A percentile compares a stretch with the other conserved stretches of the same genome.
These are phyloP conservation scores for Temnothorax longispinosus DNA, from an alignment of 1,140 invertebrate species.

Conservation along the genomic window DNA sequence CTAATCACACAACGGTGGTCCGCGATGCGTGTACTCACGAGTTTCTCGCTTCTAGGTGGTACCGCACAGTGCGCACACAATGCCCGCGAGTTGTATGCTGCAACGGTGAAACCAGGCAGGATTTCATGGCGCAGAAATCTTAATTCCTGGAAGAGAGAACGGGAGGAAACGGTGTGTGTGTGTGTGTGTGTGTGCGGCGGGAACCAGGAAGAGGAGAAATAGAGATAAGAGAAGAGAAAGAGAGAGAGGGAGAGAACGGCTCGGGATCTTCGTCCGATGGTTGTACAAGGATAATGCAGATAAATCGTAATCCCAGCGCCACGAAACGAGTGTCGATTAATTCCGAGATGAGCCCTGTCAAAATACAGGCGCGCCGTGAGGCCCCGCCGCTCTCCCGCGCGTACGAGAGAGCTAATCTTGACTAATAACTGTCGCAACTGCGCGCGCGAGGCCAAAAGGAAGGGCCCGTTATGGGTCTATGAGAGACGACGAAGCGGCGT, in stretches of 20 bases:
- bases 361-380: slow-evolving; percentile 77
- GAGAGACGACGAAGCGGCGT: slow-evolving; percentile 28
- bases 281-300: slow-evolving; percentile 79
- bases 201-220: background rate
- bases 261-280: slow-evolving; percentile 47
- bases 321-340: slow-evolving; percentile 82
- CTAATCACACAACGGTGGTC: slow-evolving; percentile 68
- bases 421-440: slow-evolving; percentile 83
- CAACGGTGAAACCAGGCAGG: slow-evolving; percentile 74
- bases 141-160: slow-evolving; percentile 72
- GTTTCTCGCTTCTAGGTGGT: slow-evolving; percentile 58
- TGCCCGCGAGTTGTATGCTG: slow-evolving; percentile 50
- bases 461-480: slow-evolving; percentile 62
- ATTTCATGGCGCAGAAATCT: slow-evolving; percentile 77
- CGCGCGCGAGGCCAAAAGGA: slow-evolving; percentile 41
- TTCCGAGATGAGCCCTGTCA: slow-evolving; percentile 83
- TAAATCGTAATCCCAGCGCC: slow-evolving; percentile 83
- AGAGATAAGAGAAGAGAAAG: slow-evolving; percentile 6
- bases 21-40: slow-evolving; percentile 67
- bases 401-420: slow-evolving; percentile 81
- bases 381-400: slow-evolving; percentile 68
- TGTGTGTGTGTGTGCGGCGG: background rate
- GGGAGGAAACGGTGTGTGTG: slow-evolving; percentile 18
- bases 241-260: background rate
- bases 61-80: slow-evolving; percentile 64